These are phyloP conservation scores for Acanthoscelides obtectus DNA, from an alignment of 2,888 invertebrate genomes.

Conservation along the genomic window DNA sequence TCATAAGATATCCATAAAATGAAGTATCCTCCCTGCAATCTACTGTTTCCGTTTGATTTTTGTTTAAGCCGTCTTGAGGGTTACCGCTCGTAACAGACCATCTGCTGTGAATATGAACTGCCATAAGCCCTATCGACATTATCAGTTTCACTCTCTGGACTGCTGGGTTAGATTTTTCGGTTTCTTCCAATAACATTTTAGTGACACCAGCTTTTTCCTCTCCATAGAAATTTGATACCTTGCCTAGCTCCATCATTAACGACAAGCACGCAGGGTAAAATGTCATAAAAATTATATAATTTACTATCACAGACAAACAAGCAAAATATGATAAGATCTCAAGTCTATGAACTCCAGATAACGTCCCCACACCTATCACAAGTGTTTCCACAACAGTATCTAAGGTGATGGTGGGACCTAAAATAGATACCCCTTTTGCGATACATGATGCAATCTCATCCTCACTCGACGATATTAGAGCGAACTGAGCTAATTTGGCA, in stretches of 20 bases:
- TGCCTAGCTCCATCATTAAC: constrained; percentile 72
- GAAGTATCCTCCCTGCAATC: constrained; percentile 31
- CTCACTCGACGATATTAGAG: constrained; percentile 72
- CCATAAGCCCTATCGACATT: constrained; percentile 85
- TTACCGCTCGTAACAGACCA: constrained; percentile 29
- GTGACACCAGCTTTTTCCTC: constrained; percentile 37
- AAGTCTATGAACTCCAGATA: constrained; percentile 81
- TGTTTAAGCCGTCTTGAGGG: constrained; percentile 14
- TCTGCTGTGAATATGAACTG: constrained; percentile 76
- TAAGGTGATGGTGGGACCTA: constrained; percentile 85
- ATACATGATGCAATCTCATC: constrained; percentile 83
- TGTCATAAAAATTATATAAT: constrained; percentile 90
- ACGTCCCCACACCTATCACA: constrained; percentile 85
- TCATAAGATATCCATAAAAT: constrained; percentile 37
- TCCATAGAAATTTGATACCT: constrained; percentile 33
- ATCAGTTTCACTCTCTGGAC: constrained; percentile 91
- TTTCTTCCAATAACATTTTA: constrained; percentile 56
- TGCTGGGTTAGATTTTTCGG: constrained; percentile 87
- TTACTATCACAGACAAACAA: constrained; percentile 84
- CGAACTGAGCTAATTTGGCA: constrained; percentile 77
- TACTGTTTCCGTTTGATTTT: constrained; percentile 9
- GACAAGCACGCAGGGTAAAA: constrained; percentile 92
- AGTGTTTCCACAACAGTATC: constrained; percentile 87
- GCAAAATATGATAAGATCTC: constrained; percentile 89
- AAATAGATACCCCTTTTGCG: constrained; percentile 76